A percentile compares a stretch with the other conserved stretches of the same genome.
Conservation (phyloP, 2,888 invertebrate species). For the Himalopsyche kuldschensis region DNA sequence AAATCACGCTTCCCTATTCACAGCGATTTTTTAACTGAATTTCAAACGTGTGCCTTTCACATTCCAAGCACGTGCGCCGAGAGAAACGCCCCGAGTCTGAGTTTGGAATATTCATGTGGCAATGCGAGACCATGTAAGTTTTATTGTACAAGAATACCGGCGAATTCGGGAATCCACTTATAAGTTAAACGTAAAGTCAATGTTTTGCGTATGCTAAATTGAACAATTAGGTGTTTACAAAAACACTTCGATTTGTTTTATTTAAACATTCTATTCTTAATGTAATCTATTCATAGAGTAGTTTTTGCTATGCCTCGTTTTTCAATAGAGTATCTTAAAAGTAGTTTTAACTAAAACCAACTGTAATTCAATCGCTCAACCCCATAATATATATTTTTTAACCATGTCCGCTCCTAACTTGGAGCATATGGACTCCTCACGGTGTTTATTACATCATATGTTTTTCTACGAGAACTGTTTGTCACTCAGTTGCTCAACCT, state of each 20-base stretch:
- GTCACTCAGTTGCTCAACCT: too few relatives aligned
- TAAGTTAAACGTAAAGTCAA: not conserved
- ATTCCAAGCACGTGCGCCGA: not conserved
- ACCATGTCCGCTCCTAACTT: too few relatives aligned
- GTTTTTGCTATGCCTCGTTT: too few relatives aligned
- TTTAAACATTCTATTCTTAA: too few relatives aligned
- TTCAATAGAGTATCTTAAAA: too few relatives aligned
- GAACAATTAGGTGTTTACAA: not conserved
- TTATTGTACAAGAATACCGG: not conserved
- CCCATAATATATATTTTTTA: too few relatives aligned
- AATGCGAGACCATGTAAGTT: not conserved
- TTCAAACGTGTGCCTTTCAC: not conserved
- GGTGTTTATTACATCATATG: too few relatives aligned
- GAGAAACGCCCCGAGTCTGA: not conserved
- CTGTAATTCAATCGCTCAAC: too few relatives aligned
- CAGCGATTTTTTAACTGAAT: constrained; percentile 11
- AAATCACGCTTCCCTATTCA: constrained; percentile 3
- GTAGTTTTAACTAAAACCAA: too few relatives aligned
- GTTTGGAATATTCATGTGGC: constrained; percentile 2
- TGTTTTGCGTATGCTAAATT: not conserved
- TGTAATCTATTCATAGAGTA: too few relatives aligned
- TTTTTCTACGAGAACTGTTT: too few relatives aligned
- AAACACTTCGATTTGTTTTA: not conserved
- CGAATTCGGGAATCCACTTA: not conserved
- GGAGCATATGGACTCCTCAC: too few relatives aligned